These are phyloP conservation scores for Drosophila demipolita DNA, from an alignment of 2,888 invertebrate species.

Conservation along the genomic window DNA sequence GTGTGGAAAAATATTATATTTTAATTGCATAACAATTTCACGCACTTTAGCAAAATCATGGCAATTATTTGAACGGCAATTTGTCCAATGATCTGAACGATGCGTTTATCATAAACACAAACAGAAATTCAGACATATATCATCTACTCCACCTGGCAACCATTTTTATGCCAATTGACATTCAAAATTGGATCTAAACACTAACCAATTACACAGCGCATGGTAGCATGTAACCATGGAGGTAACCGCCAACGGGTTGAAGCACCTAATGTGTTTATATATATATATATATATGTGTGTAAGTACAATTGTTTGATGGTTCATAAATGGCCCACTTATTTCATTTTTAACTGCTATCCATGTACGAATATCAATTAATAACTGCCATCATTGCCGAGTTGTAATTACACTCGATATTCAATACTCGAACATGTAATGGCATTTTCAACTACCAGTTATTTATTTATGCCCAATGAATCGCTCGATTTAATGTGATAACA, in stretches of 20 bases:
- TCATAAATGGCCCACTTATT: conserved; percentile 76
- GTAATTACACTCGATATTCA: conserved; percentile 62
- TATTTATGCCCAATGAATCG: conserved; percentile 40
- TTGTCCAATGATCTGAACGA: conserved; percentile 71
- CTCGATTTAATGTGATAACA: conserved; percentile 34
- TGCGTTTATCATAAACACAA: conserved; percentile 63
- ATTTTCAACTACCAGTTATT: conserved; percentile 44
- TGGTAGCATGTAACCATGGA: conserved; percentile 63
- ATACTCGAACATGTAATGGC: conserved; percentile 25
- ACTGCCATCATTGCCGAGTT: conserved; percentile 54
- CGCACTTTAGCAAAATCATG: conserved; percentile 62
- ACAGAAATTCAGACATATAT: conserved; percentile 17
- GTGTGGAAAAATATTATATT: conserved; percentile 66
- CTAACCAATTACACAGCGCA: conserved; percentile 64
- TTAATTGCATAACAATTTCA: conserved; percentile 78
- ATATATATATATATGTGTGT: conserved; percentile 2
- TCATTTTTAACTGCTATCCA: conserved; percentile 52
- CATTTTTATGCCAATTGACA: conserved; percentile 42
- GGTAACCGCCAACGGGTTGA: conserved; percentile 14
- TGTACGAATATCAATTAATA: conserved; percentile 67
- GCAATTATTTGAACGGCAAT: conserved; percentile 62
- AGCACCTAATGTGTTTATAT: background rate
- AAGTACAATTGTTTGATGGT: conserved; percentile 36
- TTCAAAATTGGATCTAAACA: conserved; percentile 63
- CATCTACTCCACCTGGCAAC: background rate